phyloP scores from a whole-genome alignment of 1,140 invertebrate genomes.

The Bombus pascuorum region DNA sequence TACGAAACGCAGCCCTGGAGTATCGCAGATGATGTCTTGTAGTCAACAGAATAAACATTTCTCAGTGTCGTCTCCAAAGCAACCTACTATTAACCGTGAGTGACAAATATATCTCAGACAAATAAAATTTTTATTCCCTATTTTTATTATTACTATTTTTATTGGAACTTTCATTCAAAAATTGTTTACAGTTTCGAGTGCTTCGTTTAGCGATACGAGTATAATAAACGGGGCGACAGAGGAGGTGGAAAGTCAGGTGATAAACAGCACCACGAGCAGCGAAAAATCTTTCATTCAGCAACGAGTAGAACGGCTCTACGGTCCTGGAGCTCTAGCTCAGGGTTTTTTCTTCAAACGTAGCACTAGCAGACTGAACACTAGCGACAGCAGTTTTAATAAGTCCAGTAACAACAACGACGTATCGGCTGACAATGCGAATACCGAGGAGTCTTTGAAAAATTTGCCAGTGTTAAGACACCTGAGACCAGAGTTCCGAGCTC shows the following conservation, averaged over 20 bases:
- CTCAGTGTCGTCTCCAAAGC: constrained; percentile 72
- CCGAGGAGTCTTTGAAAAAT: constrained; percentile 79
- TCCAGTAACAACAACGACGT: constrained; percentile 79
- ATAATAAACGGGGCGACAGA: constrained; percentile 72
- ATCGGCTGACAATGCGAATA: constrained; percentile 72
- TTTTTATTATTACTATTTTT: neutral
- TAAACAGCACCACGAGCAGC: constrained; percentile 79
- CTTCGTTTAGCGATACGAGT: constrained; percentile 70
- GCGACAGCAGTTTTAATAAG: constrained; percentile 79
- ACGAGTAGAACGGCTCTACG: constrained; percentile 93
- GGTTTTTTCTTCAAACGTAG: constrained; percentile 88
- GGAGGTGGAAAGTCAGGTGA: constrained; percentile 61
- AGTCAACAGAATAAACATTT: constrained; percentile 75
- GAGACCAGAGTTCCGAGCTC: constrained; percentile 92
- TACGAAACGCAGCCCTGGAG: constrained; percentile 67
- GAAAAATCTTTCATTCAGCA: constrained; percentile 94
- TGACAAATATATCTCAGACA: neutral
- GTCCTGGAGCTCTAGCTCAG: constrained; percentile 91
- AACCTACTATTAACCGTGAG: constrained; percentile 67
- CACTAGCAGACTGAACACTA: constrained; percentile 75
- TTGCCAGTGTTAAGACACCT: constrained; percentile 91
- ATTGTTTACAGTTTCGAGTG: constrained; percentile 69
- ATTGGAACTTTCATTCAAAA: neutral
- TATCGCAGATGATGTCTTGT: constrained; percentile 69
- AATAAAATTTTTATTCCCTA: neutral